phyloP scores from a whole-genome alignment of 37 sponge, comb jelly and placozoan genomes.

The Chondrilla cf. caribensis region DNA sequence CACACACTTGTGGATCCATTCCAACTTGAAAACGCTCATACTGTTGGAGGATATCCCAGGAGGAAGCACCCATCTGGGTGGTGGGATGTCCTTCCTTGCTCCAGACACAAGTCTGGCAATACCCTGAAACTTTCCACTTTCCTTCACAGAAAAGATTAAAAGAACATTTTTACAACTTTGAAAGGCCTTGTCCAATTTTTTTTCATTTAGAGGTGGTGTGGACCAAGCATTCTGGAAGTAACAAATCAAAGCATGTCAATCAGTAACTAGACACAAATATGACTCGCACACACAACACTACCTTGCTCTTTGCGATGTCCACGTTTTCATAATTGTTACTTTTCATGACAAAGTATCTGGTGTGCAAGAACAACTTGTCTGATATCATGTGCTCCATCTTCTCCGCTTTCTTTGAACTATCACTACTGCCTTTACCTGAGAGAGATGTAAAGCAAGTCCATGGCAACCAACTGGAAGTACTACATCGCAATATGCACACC shows the following conservation, averaged over 20 bases:
- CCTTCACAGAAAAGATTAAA: slow-evolving; percentile 91
- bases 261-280: too few species aligned
- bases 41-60: slow-evolving; percentile 61
- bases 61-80: slow-evolving; percentile 77
- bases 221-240: slow-evolving; percentile 79
- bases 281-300: slow-evolving; percentile 19
- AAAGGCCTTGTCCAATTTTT: slow-evolving; percentile 86
- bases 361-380: slow-evolving; percentile 83
- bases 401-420: not conserved
- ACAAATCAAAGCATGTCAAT: not conserved
- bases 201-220: slow-evolving; percentile 89
- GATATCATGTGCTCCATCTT: slow-evolving; percentile 26
- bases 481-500: too few species aligned
- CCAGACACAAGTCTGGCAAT: slow-evolving; percentile 73
- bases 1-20: slow-evolving; percentile 84
- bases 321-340: slow-evolving; percentile 97
- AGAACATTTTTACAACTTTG: slow-evolving; percentile 87
- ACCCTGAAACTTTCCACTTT: slow-evolving; percentile 97
- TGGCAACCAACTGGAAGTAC: not conserved
- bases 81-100: slow-evolving; percentile 59
- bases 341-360: slow-evolving; percentile 96
- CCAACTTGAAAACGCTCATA: slow-evolving; percentile 81
- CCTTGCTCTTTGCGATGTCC: slow-evolving; percentile 83
- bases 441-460: not conserved
- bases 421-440: not conserved